Evolutionary conservation across 1,140 invertebrate genomes (phyloP), one percentile per base, ranked within the genome.

Genomic region (Propsilocerus akamusi): DNA sequence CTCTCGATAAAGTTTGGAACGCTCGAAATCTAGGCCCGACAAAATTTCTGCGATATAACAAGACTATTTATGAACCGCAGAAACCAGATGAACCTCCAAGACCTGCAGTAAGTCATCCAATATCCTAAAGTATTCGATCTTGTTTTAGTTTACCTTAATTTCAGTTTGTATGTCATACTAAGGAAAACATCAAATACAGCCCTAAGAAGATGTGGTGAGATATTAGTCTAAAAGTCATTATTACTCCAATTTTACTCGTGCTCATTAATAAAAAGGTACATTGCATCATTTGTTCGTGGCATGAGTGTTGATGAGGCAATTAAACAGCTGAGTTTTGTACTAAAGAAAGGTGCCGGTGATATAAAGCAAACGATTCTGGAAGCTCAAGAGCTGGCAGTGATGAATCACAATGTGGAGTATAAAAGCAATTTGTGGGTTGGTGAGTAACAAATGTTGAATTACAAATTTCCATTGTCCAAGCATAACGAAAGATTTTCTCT

Each of bases 351-450:
- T 41, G 84, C 85, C 34, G 65, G 63, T 24, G 75, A 80, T 66
- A 79, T 84, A 0, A 84, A 81, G 64, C 80, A 94, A 62, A 76
- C 82, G 10, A 72, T 92, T 52, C 61, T 86, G 51, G 93, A 97
- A 74, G 93, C 93, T 4, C 86, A 89, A 62, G 74, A 86, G 58
- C 64, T 89, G 53, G 94, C 93, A 46, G 78, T 96, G 2, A 75
- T 79, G 56, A 64, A 86, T 24, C 92, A 97, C 60, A 86, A 95
- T 76, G 89, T 97, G 25, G 93, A 97, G 70, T 98, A 81, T 67
- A 84, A 79, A 62, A 93, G 84, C 60, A 97, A 97, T 71, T 71
- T 98, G 41, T 98, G 93, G 93, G 80, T 97, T 71, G 83, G 90
- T 94, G 68, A 78, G 81, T 80, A 58, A 26, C 20, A 22, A 7